phyloP scores from a whole-genome alignment of 53 echinoderm and acorn worm genomes.

The Stichopus horrens region DNA sequence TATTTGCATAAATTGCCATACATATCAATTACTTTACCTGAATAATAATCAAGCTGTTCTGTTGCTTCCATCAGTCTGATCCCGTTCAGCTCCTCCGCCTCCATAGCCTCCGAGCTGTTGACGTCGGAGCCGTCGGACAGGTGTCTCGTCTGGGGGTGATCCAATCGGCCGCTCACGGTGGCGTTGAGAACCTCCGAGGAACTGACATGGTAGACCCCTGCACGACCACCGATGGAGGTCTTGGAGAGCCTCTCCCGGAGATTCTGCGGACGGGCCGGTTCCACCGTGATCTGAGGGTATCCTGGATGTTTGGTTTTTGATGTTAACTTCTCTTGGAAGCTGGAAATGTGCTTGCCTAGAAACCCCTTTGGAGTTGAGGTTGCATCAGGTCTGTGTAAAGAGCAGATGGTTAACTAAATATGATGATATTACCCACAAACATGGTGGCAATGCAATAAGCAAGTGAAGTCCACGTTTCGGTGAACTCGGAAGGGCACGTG shows the following conservation, averaged over 20 bases:
- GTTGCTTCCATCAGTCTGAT: constrained; percentile 42
- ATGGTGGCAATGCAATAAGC: too few species aligned
- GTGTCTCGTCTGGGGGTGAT: background rate
- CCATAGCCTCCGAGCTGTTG: constrained; percentile 21
- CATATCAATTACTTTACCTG: background rate
- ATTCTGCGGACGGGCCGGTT: constrained; percentile 23
- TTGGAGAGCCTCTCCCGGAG: constrained; percentile 13
- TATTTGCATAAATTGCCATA: background rate
- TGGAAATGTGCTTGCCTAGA: constrained; percentile 45
- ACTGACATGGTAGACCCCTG: constrained; percentile 42
- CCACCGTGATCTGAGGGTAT: constrained; percentile 26
- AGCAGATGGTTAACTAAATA: background rate
- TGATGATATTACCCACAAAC: too few species aligned
- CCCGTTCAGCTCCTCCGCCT: constrained; percentile 40
- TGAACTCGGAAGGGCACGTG: too few species aligned
- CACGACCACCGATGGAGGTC: constrained; percentile 33
- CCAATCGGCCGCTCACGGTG: constrained; percentile 29
- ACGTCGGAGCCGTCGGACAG: constrained; percentile 19
- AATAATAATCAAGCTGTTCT: constrained; percentile 4
- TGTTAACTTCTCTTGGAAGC: constrained; percentile 54
- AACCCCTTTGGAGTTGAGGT: background rate
- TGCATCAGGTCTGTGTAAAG: background rate
- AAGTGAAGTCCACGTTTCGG: too few species aligned
- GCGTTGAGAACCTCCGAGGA: constrained; percentile 39
- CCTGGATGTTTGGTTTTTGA: constrained; percentile 49